phyloP scores from a whole-genome alignment of 1,140 invertebrate species.

The Belonocnema kinseyi region DNA sequence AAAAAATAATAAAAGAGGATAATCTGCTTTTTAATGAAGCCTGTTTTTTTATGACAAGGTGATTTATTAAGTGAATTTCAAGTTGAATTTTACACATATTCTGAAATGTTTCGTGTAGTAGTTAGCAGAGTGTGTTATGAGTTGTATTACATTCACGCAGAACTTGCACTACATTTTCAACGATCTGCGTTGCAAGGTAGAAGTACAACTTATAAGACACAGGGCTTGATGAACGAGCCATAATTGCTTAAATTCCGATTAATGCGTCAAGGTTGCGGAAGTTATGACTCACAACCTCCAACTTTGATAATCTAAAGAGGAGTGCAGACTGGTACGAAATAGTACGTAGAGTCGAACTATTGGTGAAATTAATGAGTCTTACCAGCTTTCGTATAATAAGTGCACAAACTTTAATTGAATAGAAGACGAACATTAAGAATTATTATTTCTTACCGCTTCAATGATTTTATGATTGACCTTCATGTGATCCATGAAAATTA shows the following conservation, averaged over 20 bases:
- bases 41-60: neutral
- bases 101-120: neutral
- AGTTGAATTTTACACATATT: neutral
- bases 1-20: too few species aligned
- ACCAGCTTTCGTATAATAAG: too few species aligned
- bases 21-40: too few species aligned
- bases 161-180: constrained; percentile 1
- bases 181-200: neutral
- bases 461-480: too few species aligned
- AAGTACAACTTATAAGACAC: neutral
- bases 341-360: neutral
- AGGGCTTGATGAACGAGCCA: neutral
- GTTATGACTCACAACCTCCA: neutral
- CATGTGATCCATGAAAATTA: too few species aligned
- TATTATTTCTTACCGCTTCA: too few species aligned
- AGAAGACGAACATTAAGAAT: too few species aligned
- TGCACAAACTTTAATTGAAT: too few species aligned
- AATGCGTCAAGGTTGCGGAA: neutral
- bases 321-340: neutral
- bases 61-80: neutral
- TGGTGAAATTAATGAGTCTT: neutral
- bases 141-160: neutral
- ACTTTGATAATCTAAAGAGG: neutral
- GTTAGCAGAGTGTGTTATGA: neutral
- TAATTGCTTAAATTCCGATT: constrained; percentile 1